A percentile compares a stretch with the other conserved stretches of the same genome.
Conservation (phyloP, 2,888 invertebrate genomes). For the Eilema caniola region DNA sequence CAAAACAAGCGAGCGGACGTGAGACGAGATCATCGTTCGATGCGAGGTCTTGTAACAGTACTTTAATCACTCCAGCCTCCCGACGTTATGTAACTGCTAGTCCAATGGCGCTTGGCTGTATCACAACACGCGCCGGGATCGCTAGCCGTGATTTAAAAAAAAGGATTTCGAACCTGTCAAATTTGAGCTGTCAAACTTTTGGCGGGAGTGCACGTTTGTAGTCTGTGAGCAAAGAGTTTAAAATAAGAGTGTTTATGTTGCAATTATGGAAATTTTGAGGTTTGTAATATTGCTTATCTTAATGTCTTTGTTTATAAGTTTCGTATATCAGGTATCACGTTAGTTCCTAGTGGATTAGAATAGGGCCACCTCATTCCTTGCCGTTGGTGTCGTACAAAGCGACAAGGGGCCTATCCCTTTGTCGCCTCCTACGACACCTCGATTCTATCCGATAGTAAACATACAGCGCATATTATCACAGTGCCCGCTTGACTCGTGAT, state of each 20-base stretch:
- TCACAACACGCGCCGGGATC: conserved; percentile 70
- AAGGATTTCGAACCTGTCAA: conserved; percentile 43
- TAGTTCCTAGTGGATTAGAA: neutral
- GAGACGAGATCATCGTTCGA: conserved; percentile 81
- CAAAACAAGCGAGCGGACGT: conserved; percentile 77
- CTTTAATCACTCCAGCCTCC: conserved; percentile 76
- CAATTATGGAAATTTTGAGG: conserved; percentile 53
- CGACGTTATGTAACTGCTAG: conserved; percentile 82
- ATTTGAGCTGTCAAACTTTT: conserved; percentile 43
- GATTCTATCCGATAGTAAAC: no score
- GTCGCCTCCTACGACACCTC: no score
- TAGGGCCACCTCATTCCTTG: no score
- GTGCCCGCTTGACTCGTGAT: no score
- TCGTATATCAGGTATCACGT: neutral
- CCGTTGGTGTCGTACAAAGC: no score
- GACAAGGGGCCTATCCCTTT: no score
- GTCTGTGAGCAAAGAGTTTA: conserved; percentile 38
- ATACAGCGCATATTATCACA: no score
- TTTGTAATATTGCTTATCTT: conserved; percentile 27
- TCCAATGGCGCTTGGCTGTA: conserved; percentile 74
- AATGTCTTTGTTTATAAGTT: neutral
- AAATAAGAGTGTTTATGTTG: conserved; percentile 27
- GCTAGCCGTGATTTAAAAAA: conserved; percentile 44
- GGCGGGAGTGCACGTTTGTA: conserved; percentile 42
- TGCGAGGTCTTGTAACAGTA: conserved; percentile 86